Evolutionary conservation across 1,140 invertebrate species (phyloP), one percentile per base, ranked within the genome.

Genomic region (Argopecten irradians): DNA sequence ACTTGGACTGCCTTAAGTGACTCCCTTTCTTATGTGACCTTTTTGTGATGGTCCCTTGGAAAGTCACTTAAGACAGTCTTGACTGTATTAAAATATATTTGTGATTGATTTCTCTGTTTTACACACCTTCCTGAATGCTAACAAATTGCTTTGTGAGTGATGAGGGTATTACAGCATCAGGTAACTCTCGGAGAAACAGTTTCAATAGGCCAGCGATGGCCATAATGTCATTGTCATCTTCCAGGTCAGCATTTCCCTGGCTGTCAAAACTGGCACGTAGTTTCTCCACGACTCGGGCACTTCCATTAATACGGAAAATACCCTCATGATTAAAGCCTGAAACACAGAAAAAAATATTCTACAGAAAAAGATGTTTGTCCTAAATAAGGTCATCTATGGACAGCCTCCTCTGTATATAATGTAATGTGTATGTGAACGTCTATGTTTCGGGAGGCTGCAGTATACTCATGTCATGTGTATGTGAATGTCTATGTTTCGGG

Each of bases 261-360:
- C 88, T 84, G 82, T 96, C 95, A 93, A 96, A 96, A 35, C 93
- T 92, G 11, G 85, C 88, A 87, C 92, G 93, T n/a, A 96, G 89
- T 86, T 94, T 95, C 55, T 96, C 95, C 34, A 96, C 93, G 9
- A 94, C 91, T 86, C 92, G 92, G 28, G 93, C 91, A 89, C 94
- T 96, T 9, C 95, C 96, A 91, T 93, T 95, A 22, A 96, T 92
- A 82, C 95, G 91, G 88, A 96, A 96, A n/a, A 96, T 92, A 14
- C 95, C 95, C 90, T 95, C 95, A n/a, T 93, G 92, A 39, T 94
- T 91, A 34, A 93, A 88, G 82, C 94, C 94, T 93, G 82, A 7
- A 88, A 85, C 82, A 84, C 89, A 83, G 46, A 88, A 85, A 39
- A 55, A 11, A 46, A 11, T 14, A n/a, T n/a, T n/a, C n/a, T n/a